A percentile compares a stretch with the other conserved stretches of the same genome.
These are phyloP conservation scores for Dolichomitus sp. DNA, from an alignment of 2,888 invertebrate species.

Conservation along the genomic window DNA sequence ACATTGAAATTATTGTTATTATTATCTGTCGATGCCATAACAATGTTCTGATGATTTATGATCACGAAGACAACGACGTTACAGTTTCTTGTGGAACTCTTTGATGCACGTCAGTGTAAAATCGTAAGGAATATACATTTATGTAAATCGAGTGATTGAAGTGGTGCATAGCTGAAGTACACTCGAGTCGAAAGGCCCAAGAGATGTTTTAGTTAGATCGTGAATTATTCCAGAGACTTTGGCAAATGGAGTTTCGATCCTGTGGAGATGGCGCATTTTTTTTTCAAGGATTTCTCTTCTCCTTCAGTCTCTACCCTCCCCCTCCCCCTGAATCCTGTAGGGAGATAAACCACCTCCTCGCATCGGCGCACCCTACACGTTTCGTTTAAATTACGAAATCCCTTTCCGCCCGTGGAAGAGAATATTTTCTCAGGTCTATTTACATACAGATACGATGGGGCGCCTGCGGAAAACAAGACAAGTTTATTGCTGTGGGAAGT, in stretches of 20 bases:
- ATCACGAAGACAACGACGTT: background rate
- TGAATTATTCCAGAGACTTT: conserved; percentile 69
- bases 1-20: conserved; percentile 71
- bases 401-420: conserved; percentile 68
- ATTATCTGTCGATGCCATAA: conserved; percentile 66
- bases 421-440: conserved; percentile 79
- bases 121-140: background rate
- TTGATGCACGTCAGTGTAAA: conserved; percentile 56
- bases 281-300: conserved; percentile 53
- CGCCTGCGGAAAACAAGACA: conserved; percentile 66
- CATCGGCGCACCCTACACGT: conserved; percentile 68
- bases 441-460: conserved; percentile 83
- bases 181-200: conserved; percentile 19
- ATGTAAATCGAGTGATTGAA: conserved; percentile 44
- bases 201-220: conserved; percentile 34
- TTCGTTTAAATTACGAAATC: conserved; percentile 68
- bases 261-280: conserved; percentile 71
- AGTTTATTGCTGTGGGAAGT: conserved; percentile 65
- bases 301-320: conserved; percentile 24
- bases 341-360: conserved; percentile 69
- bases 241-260: conserved; percentile 77
- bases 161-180: conserved; percentile 28
- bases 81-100: conserved; percentile 34
- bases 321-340: conserved; percentile 40
- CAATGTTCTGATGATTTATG: conserved; percentile 35